Evolutionary conservation across 2,888 invertebrate species (phyloP).

Genomic region (Drosophila eohydei): DNA sequence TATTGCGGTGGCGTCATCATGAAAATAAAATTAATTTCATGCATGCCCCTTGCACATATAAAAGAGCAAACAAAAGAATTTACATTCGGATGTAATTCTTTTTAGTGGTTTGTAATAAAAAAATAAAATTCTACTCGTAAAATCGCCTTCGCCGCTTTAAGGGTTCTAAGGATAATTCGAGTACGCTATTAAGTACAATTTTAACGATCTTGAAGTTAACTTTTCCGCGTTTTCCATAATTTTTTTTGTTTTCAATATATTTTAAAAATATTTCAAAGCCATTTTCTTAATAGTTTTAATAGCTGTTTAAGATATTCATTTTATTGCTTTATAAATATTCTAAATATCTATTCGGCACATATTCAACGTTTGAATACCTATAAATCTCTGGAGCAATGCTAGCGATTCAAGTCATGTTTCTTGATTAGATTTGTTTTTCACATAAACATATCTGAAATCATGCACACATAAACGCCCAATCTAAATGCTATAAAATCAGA

Average conservation of each 20-base stretch:
- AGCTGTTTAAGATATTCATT: conserved; percentile 10
- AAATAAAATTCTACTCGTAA: conserved; percentile 32
- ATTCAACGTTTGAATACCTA: conserved; percentile 28
- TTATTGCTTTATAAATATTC: conserved; percentile 36
- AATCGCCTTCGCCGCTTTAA: conserved; percentile 11
- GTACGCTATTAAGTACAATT: conserved; percentile 42
- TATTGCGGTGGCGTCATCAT: conserved; percentile 71
- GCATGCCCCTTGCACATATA: conserved; percentile 38
- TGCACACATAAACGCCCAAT: conserved; percentile 71
- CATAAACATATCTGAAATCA: conserved; percentile 66
- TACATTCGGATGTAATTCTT: conserved; percentile 50
- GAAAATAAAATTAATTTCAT: conserved; percentile 74
- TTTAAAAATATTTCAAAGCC: conserved; percentile 4
- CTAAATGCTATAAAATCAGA: conserved; percentile 61
- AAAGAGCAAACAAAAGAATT: conserved; percentile 36
- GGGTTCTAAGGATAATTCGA: conserved; percentile 31
- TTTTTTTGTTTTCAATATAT: not conserved
- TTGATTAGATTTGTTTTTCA: conserved; percentile 58
- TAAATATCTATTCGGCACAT: conserved; percentile 22
- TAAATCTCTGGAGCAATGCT: conserved; percentile 35
- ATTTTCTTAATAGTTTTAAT: conserved; percentile 23
- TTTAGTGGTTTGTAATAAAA: conserved; percentile 58
- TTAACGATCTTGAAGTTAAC: conserved; percentile 29
- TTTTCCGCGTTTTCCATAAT: conserved; percentile 5
- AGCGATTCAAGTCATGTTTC: conserved; percentile 42